These are phyloP conservation scores for Geococcyx californianus DNA, from an alignment of 2,113 vertebrate species.

Conservation along the genomic window DNA sequence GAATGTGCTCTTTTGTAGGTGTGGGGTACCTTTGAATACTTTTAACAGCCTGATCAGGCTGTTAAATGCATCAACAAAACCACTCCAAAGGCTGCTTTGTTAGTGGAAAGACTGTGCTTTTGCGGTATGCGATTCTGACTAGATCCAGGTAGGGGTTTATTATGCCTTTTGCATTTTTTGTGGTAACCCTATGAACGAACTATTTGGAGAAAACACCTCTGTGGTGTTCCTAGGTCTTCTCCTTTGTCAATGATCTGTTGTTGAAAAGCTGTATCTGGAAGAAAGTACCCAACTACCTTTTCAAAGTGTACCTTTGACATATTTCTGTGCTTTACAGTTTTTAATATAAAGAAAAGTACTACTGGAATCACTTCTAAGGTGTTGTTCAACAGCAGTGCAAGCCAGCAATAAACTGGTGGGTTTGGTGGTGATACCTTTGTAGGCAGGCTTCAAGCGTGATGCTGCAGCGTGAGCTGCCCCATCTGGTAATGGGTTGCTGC, in stretches of 20 bases:
- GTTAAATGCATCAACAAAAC: slow-evolving; percentile 24
- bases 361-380: neutral
- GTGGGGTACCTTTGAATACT: slow-evolving; percentile 34
- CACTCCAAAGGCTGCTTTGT: slow-evolving; percentile 15
- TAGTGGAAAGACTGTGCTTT: neutral
- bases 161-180: neutral
- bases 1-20: neutral
- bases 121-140: slow-evolving; percentile 28
- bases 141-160: neutral
- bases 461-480: neutral
- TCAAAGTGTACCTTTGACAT: neutral
- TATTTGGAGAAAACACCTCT: neutral
- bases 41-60: neutral
- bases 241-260: neutral
- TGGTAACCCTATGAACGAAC: neutral
- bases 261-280: neutral
- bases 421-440: neutral
- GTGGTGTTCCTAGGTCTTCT: neutral
- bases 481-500: neutral
- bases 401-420: rapidly evolving
- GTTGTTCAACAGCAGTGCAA: neutral
- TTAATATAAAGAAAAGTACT: neutral
- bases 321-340: neutral
- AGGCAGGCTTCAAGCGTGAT: neutral
- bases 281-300: neutral